A percentile compares a stretch with the other conserved stretches of the same genome.
These are phyloP conservation scores for Corythornis cristatus DNA, from an alignment of 2,113 vertebrate species.

Conservation along the genomic window DNA sequence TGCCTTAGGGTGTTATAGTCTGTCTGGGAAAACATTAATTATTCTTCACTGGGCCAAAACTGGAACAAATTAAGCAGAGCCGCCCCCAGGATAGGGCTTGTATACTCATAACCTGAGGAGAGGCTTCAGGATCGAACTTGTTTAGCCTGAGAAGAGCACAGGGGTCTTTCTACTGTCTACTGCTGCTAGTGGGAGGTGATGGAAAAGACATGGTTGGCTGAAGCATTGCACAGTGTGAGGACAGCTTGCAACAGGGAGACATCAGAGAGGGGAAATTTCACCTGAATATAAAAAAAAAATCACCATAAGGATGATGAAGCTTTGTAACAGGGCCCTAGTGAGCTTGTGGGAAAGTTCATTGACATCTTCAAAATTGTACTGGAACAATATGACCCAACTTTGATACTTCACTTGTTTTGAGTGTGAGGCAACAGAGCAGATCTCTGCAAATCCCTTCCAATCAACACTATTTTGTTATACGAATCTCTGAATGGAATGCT, in stretches of 20 bases:
- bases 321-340: neutral
- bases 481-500: neutral
- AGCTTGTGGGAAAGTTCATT: neutral
- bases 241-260: too few species aligned
- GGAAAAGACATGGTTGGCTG: accelerated
- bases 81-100: neutral
- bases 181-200: neutral
- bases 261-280: neutral
- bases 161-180: neutral
- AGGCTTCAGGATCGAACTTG: neutral
- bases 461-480: neutral
- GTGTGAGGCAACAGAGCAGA: neutral
- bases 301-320: neutral
- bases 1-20: neutral
- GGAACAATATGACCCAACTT: neutral
- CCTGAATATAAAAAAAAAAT: neutral
- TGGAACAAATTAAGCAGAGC: neutral
- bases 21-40: neutral
- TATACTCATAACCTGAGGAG: neutral
- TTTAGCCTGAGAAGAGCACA: neutral
- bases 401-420: neutral
- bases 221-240: accelerated
- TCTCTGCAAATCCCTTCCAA: neutral
- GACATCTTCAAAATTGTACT: neutral
- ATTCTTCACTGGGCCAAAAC: neutral